Evolutionary conservation across 2,888 invertebrate genomes (phyloP).

Genomic region (Eudemis profundana): DNA sequence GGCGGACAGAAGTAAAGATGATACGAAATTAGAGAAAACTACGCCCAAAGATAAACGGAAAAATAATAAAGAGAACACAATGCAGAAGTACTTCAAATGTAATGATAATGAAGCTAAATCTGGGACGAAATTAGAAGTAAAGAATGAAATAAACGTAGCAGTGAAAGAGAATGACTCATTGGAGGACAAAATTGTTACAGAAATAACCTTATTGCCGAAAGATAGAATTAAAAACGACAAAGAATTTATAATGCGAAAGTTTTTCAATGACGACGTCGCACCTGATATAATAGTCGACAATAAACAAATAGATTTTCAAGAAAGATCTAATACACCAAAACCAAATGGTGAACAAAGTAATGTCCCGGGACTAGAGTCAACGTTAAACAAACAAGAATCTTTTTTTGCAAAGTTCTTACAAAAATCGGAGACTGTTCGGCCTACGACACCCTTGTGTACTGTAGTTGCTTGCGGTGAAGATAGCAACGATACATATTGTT

Average conservation of each 20-base stretch:
- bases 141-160: not conserved
- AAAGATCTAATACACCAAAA: not conserved
- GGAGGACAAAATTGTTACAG: not conserved
- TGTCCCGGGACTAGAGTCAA: slow-evolving; percentile 56
- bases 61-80: slow-evolving; percentile 60
- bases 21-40: not conserved
- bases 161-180: not conserved
- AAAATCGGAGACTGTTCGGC: slow-evolving; percentile 45
- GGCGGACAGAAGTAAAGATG: not conserved
- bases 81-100: slow-evolving; percentile 65
- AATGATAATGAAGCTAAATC: slow-evolving; percentile 44
- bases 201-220: slow-evolving; percentile 42
- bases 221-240: slow-evolving; percentile 57
- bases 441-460: slow-evolving; percentile 64
- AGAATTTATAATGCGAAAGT: slow-evolving; percentile 66
- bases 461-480: slow-evolving; percentile 66
- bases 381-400: slow-evolving; percentile 74
- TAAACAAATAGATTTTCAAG: not conserved
- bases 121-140: slow-evolving; percentile 2
- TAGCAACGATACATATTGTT: slow-evolving; percentile 74
- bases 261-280: slow-evolving; percentile 52
- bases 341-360: slow-evolving; percentile 30
- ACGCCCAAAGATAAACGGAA: too few relatives aligned
- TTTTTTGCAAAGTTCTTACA: slow-evolving; percentile 76
- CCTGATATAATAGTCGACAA: not conserved